Conservation (phyloP, 2,888 invertebrate species). For the Rhamnusium bicolor region DNA sequence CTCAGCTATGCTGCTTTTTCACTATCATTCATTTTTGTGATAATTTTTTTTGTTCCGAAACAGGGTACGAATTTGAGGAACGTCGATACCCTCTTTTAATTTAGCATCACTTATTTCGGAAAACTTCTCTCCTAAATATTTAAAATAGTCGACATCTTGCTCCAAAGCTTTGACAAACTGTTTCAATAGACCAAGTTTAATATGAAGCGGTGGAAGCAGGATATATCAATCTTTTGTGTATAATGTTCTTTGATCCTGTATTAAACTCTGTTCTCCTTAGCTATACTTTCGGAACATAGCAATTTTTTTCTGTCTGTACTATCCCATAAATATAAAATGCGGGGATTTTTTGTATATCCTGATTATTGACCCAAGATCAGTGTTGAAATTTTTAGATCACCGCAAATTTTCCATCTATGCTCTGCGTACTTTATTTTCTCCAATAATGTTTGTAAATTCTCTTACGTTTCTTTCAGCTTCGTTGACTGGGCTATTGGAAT, state of each 20-base stretch:
- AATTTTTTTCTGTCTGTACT: background rate
- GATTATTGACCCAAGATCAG: constrained; percentile 52
- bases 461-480: constrained; percentile 18
- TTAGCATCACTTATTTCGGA: background rate
- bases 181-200: too few relatives aligned
- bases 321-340: constrained; percentile 39
- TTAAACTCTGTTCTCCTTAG: too few relatives aligned
- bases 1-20: background rate
- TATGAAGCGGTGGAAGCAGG: too few relatives aligned
- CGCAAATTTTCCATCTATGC: constrained; percentile 36
- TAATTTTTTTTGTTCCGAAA: background rate
- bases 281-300: too few relatives aligned
- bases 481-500: constrained; percentile 26
- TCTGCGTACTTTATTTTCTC: constrained; percentile 35
- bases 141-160: too few relatives aligned
- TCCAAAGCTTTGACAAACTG: too few relatives aligned
- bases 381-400: constrained; percentile 43
- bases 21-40: background rate
- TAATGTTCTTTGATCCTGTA: too few relatives aligned
- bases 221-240: too few relatives aligned
- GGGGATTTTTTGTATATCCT: constrained; percentile 54
- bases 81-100: background rate
- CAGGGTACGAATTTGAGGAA: background rate
- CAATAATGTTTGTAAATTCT: constrained; percentile 21
- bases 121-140: too few relatives aligned